Evolutionary conservation across 2,113 vertebrate species (phyloP).

Genomic region (Bujurquina vittata): DNA sequence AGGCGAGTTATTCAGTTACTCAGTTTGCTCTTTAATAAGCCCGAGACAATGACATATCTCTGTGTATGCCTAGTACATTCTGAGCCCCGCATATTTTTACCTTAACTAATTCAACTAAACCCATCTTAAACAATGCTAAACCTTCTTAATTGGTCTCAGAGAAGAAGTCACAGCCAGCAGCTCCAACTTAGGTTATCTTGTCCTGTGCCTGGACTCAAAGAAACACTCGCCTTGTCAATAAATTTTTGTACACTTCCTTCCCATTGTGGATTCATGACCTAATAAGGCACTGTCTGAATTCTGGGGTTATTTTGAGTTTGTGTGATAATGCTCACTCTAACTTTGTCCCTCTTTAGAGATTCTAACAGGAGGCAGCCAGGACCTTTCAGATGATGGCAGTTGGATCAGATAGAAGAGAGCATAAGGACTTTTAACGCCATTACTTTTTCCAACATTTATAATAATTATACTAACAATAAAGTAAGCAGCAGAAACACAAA

Average conservation of each 20-base stretch:
- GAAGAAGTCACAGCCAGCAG: slow-evolving; percentile 19
- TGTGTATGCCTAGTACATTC: background rate
- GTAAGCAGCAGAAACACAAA: background rate
- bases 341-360: slow-evolving; percentile 65
- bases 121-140: background rate
- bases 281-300: slow-evolving; percentile 94
- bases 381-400: slow-evolving; percentile 50
- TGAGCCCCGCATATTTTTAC: slow-evolving; percentile 25
- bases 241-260: slow-evolving; percentile 86
- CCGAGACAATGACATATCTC: slow-evolving; percentile 31
- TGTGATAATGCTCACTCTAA: slow-evolving; percentile 91
- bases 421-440: too few relatives aligned
- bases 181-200: slow-evolving; percentile 65
- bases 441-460: background rate
- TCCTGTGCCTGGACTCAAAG: slow-evolving; percentile 72
- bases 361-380: slow-evolving; percentile 57
- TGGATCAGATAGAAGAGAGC: slow-evolving; percentile 63
- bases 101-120: slow-evolving; percentile 25
- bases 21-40: slow-evolving; percentile 40
- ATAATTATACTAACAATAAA: background rate
- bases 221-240: slow-evolving; percentile 87
- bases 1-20: slow-evolving; percentile 35
- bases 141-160: slow-evolving; percentile 29
- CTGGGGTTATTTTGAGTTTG: slow-evolving; percentile 94
- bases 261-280: slow-evolving; percentile 88